Base-by-base conservation (phyloP, 2,113 vertebrate species). In the Orientallactaga bullata region DNA sequence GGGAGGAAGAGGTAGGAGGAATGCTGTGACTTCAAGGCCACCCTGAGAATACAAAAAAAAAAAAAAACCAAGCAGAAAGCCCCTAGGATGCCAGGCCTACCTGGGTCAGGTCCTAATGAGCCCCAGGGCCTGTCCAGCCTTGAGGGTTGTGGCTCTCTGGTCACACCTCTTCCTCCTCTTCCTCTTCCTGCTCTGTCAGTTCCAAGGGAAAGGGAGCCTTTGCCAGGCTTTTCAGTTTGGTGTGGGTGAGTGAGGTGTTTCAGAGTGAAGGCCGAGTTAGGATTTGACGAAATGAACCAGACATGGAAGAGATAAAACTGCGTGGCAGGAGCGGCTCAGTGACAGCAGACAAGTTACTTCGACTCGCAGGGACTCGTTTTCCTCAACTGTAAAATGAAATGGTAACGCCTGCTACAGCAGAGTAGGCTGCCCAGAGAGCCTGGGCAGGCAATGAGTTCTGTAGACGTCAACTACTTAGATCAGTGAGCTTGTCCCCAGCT, bases 361-460 rank as follows among this genome's bases (percentile, higher is more conserved):
- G 30, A 74, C 42, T 37, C 51, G 21, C 21, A 15, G 60, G 26
- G 81, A 83, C 85, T 81, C 26, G 0, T 26, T 93, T 82, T 85
- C 76, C 73, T 91, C 79, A 78, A 6, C 63, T 89, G 76, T 94
- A 87, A 87, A 94, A 82, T 93, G 58, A 86, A 79, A 47, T 74
- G 73, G 55, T 39, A 60, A 37, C 60, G 24, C 9, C 2, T 13
- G 65, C n/a, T 28, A 3, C 4, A n/a, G n/a, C n/a, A n/a, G n/a
- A n/a, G n/a, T n/a, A n/a, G n/a, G n/a, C n/a, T n/a, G n/a, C n/a
- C n/a, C n/a, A 4, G 12, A 21, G 58, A n/a, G 55, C 23, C 4
- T 58, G 72, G 42, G 63, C 21, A 39, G 16, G 20, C 65, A 66
- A 9, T 42, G 58, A 73, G 63, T 21, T 78, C n/a, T 60, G 0